These are phyloP conservation scores for Pseudolaguvia tuberculata DNA, from an alignment of 2,113 vertebrate genomes.

Conservation along the genomic window DNA sequence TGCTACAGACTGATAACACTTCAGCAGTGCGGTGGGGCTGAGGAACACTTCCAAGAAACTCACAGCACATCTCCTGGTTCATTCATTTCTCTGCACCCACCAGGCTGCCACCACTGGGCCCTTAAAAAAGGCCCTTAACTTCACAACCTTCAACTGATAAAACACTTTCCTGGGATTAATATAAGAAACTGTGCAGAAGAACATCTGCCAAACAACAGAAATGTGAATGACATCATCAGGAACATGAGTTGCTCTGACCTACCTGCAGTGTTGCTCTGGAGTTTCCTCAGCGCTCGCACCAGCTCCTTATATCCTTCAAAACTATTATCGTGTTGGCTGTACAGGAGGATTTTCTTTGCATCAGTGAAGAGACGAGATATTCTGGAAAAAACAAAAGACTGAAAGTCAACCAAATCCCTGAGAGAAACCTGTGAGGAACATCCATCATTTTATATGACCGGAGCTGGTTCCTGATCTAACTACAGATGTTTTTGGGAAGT, in stretches of 20 bases:
- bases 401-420: too few relatives aligned
- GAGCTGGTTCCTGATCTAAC: too few relatives aligned
- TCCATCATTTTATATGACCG: background rate
- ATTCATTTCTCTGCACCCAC: too few relatives aligned
- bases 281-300: conserved; percentile 70
- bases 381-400: conserved; percentile 45
- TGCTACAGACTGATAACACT: background rate
- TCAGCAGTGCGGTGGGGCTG: background rate
- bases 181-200: too few relatives aligned
- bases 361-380: conserved; percentile 75
- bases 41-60: background rate
- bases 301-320: conserved; percentile 69
- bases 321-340: conserved; percentile 85
- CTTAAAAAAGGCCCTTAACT: too few relatives aligned
- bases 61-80: background rate
- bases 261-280: conserved; percentile 76
- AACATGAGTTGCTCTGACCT: conserved; percentile 19
- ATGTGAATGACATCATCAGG: too few relatives aligned
- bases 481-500: background rate
- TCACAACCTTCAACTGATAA: too few relatives aligned
- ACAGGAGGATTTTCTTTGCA: conserved; percentile 86
- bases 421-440: background rate
- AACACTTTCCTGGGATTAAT: background rate
- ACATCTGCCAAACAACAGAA: too few relatives aligned
- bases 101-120: too few relatives aligned